Base-by-base conservation (phyloP, 2,113 vertebrate species). In the Vulpes lagopus region DNA sequence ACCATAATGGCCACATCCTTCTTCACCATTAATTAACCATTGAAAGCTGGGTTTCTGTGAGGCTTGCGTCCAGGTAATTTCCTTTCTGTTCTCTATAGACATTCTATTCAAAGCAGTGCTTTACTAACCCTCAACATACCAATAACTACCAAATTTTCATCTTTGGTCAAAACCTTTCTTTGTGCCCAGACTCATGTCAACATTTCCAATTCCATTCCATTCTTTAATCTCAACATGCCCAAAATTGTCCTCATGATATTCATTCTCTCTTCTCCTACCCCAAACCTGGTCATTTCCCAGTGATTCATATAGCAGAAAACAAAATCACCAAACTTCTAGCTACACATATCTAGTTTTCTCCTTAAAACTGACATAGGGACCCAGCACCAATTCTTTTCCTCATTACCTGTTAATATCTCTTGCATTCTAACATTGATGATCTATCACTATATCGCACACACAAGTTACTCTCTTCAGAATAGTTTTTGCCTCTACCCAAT, bases 11-110 rank as follows among this genome's bases (percentile, higher is more conserved):
- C 16, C 2, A n/a, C 71, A 82, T 96, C 85, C 53, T 84, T 49
- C 11, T 32, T 8, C 2, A 53, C 14, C 35, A n/a, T 74, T 67
- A 69, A 59, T 85, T 59, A 65, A 16, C 22, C 20, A 57, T 49
- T 32, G 78, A 62, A 73, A 89, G 1, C 6, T 32, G 30, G 17
- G 91, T 79, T 81, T 83, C 78, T 64, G 22, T 89, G 83, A 97
- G 91, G 55, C 9, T 38, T 11, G 5, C 0, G 32, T 51, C 3
- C 43, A 35, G 43, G 16, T 16, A 19, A 0, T 98, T 51, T 90
- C 64, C 38, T 98, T 97, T 98, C 20, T 23, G 22, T 16, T 57
- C 11, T 93, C 3, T 25, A 12, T 4, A 78, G 23, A 8, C 62
- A 92, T 86, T 69, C 11, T n/a, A 6, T 94, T 94, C 11, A 64